Base-by-base conservation (phyloP, 2,797 vertebrate genomes). In the Bovichtus diacanthus region DNA sequence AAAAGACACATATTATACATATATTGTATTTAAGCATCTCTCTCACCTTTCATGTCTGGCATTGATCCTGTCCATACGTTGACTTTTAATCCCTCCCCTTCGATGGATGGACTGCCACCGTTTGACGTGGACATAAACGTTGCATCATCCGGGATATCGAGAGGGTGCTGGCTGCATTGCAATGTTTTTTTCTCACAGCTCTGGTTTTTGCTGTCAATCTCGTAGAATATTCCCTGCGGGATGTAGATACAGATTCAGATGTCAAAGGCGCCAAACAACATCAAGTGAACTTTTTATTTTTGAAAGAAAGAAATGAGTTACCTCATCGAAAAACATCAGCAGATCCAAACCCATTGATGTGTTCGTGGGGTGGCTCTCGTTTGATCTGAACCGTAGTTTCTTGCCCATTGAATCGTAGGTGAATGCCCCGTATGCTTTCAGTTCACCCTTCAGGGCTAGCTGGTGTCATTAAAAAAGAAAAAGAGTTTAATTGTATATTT, bases 181-280 rank as follows among this genome's bases (percentile, higher is more conserved):
- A 95, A 51, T 1, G 83, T 27, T 41, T 95, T 93, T 41, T 95
- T 95, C 90, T 92, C 92, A 66, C 95, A 95, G 86, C 89, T 95
- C 77, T 94, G 91, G 68, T 94, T 95, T 85, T 94, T 95, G 81
- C 72, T 90, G 91, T 95, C 94, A 31, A 95, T 92, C 82, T 95
- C 93, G 6, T 94, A 95, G 80, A 95, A 85, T 39, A 93, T 23
- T 23, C 91, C 93, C 94, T 95, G 81, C 16, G 29, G n/a, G 25
- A 31, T 1, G 5, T 1, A 51, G 18, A 73, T 7, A 62, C 2
- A 55, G 27, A 29, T 59, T 56, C 21, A 65, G 47, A 62, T 15
- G 39, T 72, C 53, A 65, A 31, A 34, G 16, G 12, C 0, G 12
- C 31, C n/a, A 38, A 64, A 64, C 9, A 8, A 2, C 51, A 47